These are phyloP conservation scores for Orbicella faveolata DNA, from an alignment of 64 coral and sea anemone species.

Conservation along the genomic window DNA sequence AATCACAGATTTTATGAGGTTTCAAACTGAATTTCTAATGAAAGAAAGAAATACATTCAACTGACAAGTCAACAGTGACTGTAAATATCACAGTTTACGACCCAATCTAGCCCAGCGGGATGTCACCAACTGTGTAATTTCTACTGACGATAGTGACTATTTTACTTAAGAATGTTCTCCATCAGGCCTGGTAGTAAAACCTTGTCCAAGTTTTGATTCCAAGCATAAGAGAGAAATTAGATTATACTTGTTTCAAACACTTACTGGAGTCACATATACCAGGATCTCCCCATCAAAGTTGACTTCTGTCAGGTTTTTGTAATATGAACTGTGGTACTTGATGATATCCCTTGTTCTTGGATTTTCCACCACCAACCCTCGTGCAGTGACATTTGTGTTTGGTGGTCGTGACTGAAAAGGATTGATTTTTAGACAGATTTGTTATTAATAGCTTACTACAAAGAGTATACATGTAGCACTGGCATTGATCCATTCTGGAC, in stretches of 20 bases:
- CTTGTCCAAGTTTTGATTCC: neutral
- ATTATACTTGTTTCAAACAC: neutral
- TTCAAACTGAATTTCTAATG: too few relatives aligned
- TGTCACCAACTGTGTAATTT: neutral
- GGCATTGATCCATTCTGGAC: too few relatives aligned
- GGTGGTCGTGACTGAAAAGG: neutral
- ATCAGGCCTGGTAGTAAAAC: neutral
- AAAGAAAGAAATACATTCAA: neutral
- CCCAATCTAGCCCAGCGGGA: too few relatives aligned
- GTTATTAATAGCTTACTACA: neutral
- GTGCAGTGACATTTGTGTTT: slow-evolving; percentile 65
- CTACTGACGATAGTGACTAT: neutral
- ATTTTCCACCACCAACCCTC: slow-evolving; percentile 84
- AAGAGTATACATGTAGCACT: too few relatives aligned
- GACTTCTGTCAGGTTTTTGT: slow-evolving; percentile 44
- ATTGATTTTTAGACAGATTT: neutral
- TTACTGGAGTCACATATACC: slow-evolving; percentile 94
- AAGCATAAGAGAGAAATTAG: neutral
- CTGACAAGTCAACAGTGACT: neutral
- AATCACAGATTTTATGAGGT: too few relatives aligned
- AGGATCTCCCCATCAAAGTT: slow-evolving; percentile 81
- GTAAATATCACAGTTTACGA: too few relatives aligned
- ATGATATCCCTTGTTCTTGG: slow-evolving; percentile 83
- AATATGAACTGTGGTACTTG: slow-evolving; percentile 77
- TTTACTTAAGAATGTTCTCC: neutral